Evolutionary conservation across 2,113 vertebrate species (phyloP), one percentile per base, ranked within the genome.

Genomic region (Psettodes erumei): DNA sequence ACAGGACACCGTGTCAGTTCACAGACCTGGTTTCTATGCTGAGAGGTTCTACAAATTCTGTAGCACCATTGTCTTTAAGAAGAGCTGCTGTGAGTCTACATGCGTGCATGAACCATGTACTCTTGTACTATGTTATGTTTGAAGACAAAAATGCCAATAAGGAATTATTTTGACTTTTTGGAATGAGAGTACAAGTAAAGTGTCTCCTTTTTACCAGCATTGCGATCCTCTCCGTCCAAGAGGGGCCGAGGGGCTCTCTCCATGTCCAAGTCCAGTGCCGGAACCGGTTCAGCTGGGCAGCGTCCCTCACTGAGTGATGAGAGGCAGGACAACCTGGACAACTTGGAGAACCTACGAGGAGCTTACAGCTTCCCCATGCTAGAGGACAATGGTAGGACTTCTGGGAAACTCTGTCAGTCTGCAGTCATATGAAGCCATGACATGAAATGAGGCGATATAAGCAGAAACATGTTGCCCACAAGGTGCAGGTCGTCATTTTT

Each of bases 1-100:
- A 51, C 80, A 99, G 98, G 98, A 99, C 93, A 99, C 97, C 0
- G 97, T 99, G 33, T 99, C 98, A 0, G 98, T 99, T 15, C 97
- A 99, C 91, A 95, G 98, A 67, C 98, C 98, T 15, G 94, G 95
- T 89, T 99, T 99, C 91, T 99, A 99, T 0, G 98, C 98, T 0
- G 97, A 99, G 66, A 94, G 98, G 35, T 99, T 99, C 91, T 98
- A 95, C 94, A 97, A 95, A 84, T 99, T 99, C 93, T 98, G 98
- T 91, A 99, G 94, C 85, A 95, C 94, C 84, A 96, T 92, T 0
- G 98, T 99, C 60, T 99, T 99, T 80, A 95, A 91, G 90, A 99
- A 97, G 93, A 97, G 94, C 73, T 96, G 96, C 83, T 99, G 98
- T 99, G 88, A 97, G 97, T 94, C 75, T 42, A 4, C 9, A 67